A percentile compares a stretch with the other conserved stretches of the same genome.
These are phyloP conservation scores for Dissostichus mawsoni DNA, from an alignment of 2,113 vertebrate species.

Conservation along the genomic window DNA sequence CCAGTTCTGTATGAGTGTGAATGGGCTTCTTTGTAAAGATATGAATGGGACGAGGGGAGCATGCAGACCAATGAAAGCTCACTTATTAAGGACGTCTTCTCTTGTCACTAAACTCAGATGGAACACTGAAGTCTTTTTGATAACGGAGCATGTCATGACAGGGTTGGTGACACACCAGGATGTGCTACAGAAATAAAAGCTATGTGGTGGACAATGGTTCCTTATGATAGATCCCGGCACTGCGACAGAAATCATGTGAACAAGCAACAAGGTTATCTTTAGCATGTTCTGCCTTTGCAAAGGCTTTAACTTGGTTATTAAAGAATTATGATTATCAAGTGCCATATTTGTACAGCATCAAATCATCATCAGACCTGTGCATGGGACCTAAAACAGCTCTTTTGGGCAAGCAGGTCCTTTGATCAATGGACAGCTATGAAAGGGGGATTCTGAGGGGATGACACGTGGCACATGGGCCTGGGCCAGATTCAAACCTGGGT, in stretches of 20 bases:
- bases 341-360: too few relatives aligned
- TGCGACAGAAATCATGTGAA: not conserved
- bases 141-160: not conserved
- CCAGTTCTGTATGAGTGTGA: not conserved
- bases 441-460: too few relatives aligned
- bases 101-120: not conserved
- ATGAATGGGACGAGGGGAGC: not conserved
- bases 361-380: too few relatives aligned
- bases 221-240: not conserved
- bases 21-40: slow-evolving; percentile 17
- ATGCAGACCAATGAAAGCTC: not conserved
- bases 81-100: not conserved
- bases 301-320: not conserved
- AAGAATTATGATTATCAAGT: not conserved
- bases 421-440: too few relatives aligned
- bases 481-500: too few relatives aligned
- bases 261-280: not conserved
- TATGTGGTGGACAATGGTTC: too few relatives aligned
- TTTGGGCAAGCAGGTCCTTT: too few relatives aligned
- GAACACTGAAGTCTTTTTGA: not conserved
- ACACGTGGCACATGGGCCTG: too few relatives aligned
- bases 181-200: not conserved
- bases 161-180: not conserved
- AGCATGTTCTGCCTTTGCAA: too few relatives aligned
- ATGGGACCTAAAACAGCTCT: too few relatives aligned